Percentiles rank a stretch among this genome's conserved stretches.
These are phyloP conservation scores for Beris morrisii DNA, from an alignment of 2,888 invertebrate genomes.

Conservation along the genomic window DNA sequence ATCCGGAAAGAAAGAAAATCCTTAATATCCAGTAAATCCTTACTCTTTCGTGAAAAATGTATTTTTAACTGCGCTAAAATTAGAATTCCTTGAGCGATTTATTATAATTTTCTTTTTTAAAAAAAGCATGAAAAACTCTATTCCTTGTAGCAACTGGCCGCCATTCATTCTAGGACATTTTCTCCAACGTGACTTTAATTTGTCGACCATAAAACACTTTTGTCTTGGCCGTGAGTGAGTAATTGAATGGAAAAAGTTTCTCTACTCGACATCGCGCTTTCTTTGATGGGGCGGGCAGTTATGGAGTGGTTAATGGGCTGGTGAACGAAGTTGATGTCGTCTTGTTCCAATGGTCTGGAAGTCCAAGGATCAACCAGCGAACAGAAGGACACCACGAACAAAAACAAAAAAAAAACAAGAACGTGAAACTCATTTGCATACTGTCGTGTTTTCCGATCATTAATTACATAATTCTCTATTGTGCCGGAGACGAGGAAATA, in stretches of 20 bases:
- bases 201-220: constrained; percentile 32
- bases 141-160: not conserved
- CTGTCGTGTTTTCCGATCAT: constrained; percentile 32
- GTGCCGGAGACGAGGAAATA: constrained; percentile 24
- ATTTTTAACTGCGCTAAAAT: constrained; percentile 4
- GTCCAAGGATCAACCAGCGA: too few relatives aligned
- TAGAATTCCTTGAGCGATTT: constrained; percentile 7
- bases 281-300: not conserved
- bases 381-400: not conserved
- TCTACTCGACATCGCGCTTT: not conserved
- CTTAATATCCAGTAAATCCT: not conserved
- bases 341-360: not conserved
- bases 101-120: not conserved
- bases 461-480: constrained; percentile 29
- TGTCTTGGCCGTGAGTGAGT: constrained; percentile 19
- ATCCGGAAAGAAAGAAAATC: too few relatives aligned
- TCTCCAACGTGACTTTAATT: constrained; percentile 27
- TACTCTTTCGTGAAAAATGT: not conserved
- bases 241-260: constrained; percentile 23
- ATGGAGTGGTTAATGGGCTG: not conserved
- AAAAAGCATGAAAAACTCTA: not conserved
- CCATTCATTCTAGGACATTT: constrained; percentile 19
- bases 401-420: not conserved
- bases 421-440: constrained; percentile 27
- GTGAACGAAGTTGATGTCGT: not conserved